A percentile compares a stretch with the other conserved stretches of the same genome.
Conservation (phyloP, 2,888 invertebrate genomes). For the Harpagoxenus sublaevis region DNA sequence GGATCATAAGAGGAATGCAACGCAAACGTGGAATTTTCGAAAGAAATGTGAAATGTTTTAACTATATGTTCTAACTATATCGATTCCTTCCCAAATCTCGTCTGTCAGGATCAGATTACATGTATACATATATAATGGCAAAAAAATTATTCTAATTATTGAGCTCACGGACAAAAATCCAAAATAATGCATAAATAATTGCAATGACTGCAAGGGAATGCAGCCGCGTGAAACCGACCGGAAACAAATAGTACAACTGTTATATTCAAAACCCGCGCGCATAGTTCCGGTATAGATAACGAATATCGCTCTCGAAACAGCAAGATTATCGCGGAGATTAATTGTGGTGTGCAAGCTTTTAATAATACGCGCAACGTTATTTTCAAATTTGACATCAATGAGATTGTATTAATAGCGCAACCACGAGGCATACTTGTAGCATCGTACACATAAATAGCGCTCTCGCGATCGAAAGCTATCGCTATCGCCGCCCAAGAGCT, state of each 20-base stretch:
- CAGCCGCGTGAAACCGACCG: background rate
- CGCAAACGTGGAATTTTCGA: background rate
- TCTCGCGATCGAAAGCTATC: background rate
- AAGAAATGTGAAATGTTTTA: background rate
- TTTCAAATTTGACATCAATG: constrained; percentile 6
- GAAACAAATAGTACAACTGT: background rate
- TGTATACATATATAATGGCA: too few relatives aligned
- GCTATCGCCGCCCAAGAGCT: background rate
- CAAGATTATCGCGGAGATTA: constrained; percentile 24
- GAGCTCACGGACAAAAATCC: background rate
- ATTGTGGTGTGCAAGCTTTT: background rate
- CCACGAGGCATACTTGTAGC: background rate
- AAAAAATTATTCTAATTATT: background rate
- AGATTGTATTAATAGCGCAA: constrained; percentile 2
- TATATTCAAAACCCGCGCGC: constrained; percentile 23
- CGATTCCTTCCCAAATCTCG: background rate
- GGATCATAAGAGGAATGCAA: background rate
- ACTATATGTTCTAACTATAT: background rate
- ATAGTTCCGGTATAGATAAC: constrained; percentile 31
- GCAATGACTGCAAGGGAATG: background rate
- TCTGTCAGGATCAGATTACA: background rate
- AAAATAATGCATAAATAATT: background rate
- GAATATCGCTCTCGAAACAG: background rate
- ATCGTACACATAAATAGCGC: background rate
- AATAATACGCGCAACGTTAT: background rate